A percentile compares a stretch with the other conserved stretches of the same genome.
Conservation (phyloP, 2,888 invertebrate genomes). For the Acronicta aceris region DNA sequence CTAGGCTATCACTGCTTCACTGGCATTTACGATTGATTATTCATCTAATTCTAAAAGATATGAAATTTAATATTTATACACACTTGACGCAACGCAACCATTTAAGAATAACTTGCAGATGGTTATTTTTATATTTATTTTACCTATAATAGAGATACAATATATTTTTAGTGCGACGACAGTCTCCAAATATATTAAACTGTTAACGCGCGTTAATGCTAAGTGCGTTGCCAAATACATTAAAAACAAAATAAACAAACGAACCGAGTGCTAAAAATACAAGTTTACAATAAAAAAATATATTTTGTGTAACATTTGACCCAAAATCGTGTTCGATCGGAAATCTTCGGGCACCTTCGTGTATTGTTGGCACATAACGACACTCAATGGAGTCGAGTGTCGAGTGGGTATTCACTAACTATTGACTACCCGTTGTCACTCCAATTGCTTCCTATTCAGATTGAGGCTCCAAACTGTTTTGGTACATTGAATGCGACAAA, state of each 20-base stretch:
- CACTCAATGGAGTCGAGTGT: slow-evolving; percentile 39
- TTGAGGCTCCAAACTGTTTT: slow-evolving; percentile 34
- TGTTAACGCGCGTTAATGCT: background rate
- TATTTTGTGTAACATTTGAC: slow-evolving; percentile 18
- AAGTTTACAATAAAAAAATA: slow-evolving; percentile 13
- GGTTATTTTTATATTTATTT: too few species aligned
- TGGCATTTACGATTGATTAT: too few species aligned
- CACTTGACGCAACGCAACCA: too few species aligned
- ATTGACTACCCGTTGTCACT: slow-evolving; percentile 41
- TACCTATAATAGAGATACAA: too few species aligned
- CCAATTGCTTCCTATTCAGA: slow-evolving; percentile 48
- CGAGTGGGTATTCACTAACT: slow-evolving; percentile 40
- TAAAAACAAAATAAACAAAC: slow-evolving; percentile 21
- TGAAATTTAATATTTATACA: too few species aligned
- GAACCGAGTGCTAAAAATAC: slow-evolving; percentile 21
- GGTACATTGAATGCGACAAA: slow-evolving; percentile 40
- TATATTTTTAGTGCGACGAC: background rate
- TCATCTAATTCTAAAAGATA: too few species aligned
- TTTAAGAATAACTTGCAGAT: too few species aligned
- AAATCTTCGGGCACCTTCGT: slow-evolving; percentile 34
- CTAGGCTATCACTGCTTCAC: too few species aligned
- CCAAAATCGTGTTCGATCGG: slow-evolving; percentile 27
- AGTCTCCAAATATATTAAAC: background rate
- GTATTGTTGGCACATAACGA: slow-evolving; percentile 21
- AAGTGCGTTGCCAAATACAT: slow-evolving; percentile 5